These are phyloP conservation scores for Tokudaia muenninki DNA, from an alignment of 2,797 vertebrate species.

Conservation along the genomic window DNA sequence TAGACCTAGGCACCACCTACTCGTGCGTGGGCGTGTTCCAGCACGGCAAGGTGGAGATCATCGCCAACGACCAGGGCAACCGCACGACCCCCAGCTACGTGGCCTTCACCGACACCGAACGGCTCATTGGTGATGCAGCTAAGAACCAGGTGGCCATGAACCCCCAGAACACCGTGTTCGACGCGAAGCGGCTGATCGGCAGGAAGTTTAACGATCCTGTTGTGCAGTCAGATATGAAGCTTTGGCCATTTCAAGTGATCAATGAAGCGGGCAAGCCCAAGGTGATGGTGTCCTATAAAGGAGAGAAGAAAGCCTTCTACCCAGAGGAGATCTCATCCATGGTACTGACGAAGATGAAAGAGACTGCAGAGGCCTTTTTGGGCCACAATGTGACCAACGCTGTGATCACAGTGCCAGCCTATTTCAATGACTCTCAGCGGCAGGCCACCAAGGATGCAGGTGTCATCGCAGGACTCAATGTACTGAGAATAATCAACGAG, in stretches of 20 bases:
- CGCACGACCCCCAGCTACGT: slow-evolving; percentile 94
- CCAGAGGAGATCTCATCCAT: slow-evolving; percentile 96
- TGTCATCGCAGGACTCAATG: not conserved
- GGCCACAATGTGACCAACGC: slow-evolving; percentile 89
- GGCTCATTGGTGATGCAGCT: slow-evolving; percentile 95
- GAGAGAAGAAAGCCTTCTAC: slow-evolving; percentile 93
- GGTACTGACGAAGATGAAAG: slow-evolving; percentile 97
- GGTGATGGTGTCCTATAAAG: slow-evolving; percentile 95
- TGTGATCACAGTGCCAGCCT: not conserved
- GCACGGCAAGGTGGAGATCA: slow-evolving; percentile 88
- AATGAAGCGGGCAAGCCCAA: slow-evolving; percentile 94
- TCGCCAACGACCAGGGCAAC: slow-evolving; percentile 87
- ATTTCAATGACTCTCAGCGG: not conserved
- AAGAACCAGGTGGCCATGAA: slow-evolving; percentile 98
- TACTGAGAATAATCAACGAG: not conserved
- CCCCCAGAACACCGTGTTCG: slow-evolving; percentile 94
- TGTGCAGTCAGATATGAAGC: slow-evolving; percentile 95
- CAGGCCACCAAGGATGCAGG: not conserved
- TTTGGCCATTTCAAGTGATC: slow-evolving; percentile 95
- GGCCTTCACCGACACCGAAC: slow-evolving; percentile 94
- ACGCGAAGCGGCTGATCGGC: slow-evolving; percentile 96
- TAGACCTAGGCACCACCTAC: slow-evolving; percentile 85
- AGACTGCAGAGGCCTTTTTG: slow-evolving; percentile 95
- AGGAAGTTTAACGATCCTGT: slow-evolving; percentile 93
- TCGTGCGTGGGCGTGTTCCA: slow-evolving; percentile 83